A percentile compares a stretch with the other conserved stretches of the same genome.
These are phyloP conservation scores for Semotilus atromaculatus DNA, from an alignment of 2,797 vertebrate species.

Conservation along the genomic window DNA sequence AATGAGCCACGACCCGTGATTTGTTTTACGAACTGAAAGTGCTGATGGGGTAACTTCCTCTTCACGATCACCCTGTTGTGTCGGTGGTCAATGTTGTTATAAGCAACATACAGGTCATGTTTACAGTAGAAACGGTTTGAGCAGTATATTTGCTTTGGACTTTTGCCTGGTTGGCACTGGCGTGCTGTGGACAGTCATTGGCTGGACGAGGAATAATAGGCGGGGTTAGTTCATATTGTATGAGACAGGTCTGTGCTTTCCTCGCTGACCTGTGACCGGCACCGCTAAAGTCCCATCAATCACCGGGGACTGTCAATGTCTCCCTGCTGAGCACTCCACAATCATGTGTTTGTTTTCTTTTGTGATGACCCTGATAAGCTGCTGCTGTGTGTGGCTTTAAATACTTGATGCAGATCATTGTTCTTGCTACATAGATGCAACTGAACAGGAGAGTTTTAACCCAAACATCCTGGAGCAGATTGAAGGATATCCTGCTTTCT, in stretches of 20 bases:
- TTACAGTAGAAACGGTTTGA: conserved; percentile 8
- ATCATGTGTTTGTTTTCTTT: conserved; percentile 48
- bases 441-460: conserved; percentile 32
- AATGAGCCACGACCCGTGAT: conserved; percentile 18
- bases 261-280: conserved; percentile 20
- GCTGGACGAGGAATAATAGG: conserved; percentile 20
- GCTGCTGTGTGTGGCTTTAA: conserved; percentile 18
- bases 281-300: conserved; percentile 32
- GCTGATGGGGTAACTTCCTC: conserved; percentile 32
- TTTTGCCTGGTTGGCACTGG: conserved; percentile 11
- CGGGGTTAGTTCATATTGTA: not conserved
- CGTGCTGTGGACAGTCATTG: not conserved
- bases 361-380: conserved; percentile 21
- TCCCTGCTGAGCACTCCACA: conserved; percentile 24
- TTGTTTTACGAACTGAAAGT: conserved; percentile 28
- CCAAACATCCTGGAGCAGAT: conserved; percentile 28
- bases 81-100: conserved; percentile 11
- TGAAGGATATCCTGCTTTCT: conserved; percentile 41
- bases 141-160: conserved; percentile 44
- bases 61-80: conserved; percentile 8
- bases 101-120: conserved; percentile 38
- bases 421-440: conserved; percentile 37
- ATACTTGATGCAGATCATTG: conserved; percentile 36
- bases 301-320: conserved; percentile 21
- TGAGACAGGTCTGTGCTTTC: not conserved